Conservation (phyloP, 1,140 invertebrate genomes). For the Cydia splendana region DNA sequence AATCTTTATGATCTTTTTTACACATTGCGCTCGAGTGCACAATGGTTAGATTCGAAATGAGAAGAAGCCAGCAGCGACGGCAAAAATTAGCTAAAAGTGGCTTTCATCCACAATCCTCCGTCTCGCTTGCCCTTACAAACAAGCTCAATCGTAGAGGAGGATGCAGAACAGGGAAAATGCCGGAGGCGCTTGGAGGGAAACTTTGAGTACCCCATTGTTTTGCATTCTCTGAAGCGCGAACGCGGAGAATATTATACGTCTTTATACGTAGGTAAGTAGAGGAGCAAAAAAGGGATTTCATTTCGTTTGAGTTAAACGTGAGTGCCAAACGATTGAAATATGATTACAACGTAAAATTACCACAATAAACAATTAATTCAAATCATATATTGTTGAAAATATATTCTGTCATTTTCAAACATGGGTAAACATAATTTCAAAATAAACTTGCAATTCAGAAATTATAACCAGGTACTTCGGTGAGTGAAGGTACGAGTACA, state of each 20-base stretch:
- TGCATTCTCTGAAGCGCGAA: conserved; percentile 66
- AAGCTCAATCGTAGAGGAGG: conserved; percentile 48
- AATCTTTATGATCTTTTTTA: background rate
- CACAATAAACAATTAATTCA: too few species aligned
- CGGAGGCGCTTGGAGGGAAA: conserved; percentile 67
- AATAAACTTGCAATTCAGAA: too few species aligned
- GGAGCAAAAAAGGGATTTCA: background rate
- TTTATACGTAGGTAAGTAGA: conserved; percentile 43
- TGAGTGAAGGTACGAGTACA: too few species aligned
- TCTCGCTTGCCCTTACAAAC: conserved; percentile 48
- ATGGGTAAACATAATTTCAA: too few species aligned
- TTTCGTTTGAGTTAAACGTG: background rate
- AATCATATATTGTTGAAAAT: too few species aligned
- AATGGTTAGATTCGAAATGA: conserved; percentile 44
- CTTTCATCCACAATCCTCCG: conserved; percentile 53
- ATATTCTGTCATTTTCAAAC: too few species aligned
- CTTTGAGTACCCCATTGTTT: conserved; percentile 74
- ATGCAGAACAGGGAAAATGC: conserved; percentile 55
- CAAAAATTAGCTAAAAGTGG: conserved; percentile 75
- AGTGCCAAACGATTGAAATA: background rate
- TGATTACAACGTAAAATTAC: background rate
- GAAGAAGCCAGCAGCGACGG: conserved; percentile 59
- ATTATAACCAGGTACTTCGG: too few species aligned
- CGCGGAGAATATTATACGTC: conserved; percentile 53
- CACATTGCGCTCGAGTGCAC: background rate